Evolutionary conservation across 2,113 vertebrate genomes (phyloP), one percentile per base, ranked within the genome.

Genomic region (Phalacrocorax aristotelis): DNA sequence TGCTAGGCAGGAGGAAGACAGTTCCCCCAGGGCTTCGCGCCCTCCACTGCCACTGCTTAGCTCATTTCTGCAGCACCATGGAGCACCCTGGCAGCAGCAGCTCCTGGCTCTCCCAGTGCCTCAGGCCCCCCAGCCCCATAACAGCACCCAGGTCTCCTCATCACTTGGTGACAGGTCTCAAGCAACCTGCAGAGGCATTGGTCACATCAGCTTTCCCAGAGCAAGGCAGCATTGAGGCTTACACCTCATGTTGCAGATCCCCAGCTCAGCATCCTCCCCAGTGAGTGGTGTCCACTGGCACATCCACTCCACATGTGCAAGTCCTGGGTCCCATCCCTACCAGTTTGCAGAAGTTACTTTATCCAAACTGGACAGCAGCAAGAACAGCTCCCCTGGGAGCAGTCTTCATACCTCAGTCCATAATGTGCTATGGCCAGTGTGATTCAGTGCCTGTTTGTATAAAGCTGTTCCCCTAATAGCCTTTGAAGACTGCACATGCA

Each of bases 391-490:
- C 68, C 72, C 23, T 0, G 19, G 66, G 83, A 88, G 60, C 62
- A 29, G 68, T 34, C 51, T 76, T 80, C 84, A 69, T 29, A 22
- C 52, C 58, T 52, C 0, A 1, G 89, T 66, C 79, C 40, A 1
- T 34, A 78, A 82, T 38, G 62, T 26, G 75, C 81, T 48, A 40
- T 22, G 78, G 71, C n/a, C 90, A 19, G 26, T 26, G 82, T 25
- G 23, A 80, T 65, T 68, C 75, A 48, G 71, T 44, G 85, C 79
- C 86, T 74, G 85, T 15, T 89, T 66, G 62, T 65, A 66, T 90
- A 93, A 90, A 90, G 81, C 83, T 90, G 64, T 40, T 92, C 83
- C 79, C 85, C 46, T 90, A 92, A 77, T 60, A 93, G 90, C 88
- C 90, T 94, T 15, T 29, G 71, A 90, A 95, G 90, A 81, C 87